Evolutionary conservation across 2,888 invertebrate species (phyloP).

Genomic region (Branchipolynoe longqiensis): DNA sequence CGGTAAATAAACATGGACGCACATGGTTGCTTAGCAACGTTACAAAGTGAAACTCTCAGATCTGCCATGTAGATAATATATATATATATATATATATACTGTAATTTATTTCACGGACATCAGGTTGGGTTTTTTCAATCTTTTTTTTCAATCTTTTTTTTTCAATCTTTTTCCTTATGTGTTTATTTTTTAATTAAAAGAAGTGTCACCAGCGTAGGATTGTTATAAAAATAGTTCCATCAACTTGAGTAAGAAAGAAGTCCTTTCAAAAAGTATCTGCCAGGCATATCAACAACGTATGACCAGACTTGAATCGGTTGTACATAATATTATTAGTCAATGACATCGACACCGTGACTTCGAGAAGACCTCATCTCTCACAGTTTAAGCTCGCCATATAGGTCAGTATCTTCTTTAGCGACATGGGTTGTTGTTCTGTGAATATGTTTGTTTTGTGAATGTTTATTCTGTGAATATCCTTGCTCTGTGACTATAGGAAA

Average conservation of each 20-base stretch:
- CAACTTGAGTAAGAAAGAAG: constrained; percentile 33
- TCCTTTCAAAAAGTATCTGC: constrained; percentile 12
- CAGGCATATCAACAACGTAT: not conserved
- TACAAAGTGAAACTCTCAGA: not conserved
- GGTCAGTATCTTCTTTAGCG: not conserved
- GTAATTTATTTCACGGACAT: not conserved
- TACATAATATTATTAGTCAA: not conserved
- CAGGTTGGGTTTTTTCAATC: not conserved
- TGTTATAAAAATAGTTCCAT: constrained; percentile 42
- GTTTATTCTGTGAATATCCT: no score
- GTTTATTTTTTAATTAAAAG: constrained; percentile 4
- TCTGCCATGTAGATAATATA: not conserved
- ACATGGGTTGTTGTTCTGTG: not conserved
- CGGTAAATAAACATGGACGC: not conserved
- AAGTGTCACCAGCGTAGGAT: no score
- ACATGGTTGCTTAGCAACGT: constrained; percentile 46
- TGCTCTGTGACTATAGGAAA: no score
- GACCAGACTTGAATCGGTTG: not conserved
- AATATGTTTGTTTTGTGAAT: no score
- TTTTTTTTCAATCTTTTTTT: not conserved
- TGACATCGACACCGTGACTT: not conserved
- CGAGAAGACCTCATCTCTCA: not conserved
- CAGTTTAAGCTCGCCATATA: not conserved
- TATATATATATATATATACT: not conserved
- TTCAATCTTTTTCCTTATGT: not conserved